Conservation (phyloP, 2,888 invertebrate genomes). For the Nemurella pictetii region DNA sequence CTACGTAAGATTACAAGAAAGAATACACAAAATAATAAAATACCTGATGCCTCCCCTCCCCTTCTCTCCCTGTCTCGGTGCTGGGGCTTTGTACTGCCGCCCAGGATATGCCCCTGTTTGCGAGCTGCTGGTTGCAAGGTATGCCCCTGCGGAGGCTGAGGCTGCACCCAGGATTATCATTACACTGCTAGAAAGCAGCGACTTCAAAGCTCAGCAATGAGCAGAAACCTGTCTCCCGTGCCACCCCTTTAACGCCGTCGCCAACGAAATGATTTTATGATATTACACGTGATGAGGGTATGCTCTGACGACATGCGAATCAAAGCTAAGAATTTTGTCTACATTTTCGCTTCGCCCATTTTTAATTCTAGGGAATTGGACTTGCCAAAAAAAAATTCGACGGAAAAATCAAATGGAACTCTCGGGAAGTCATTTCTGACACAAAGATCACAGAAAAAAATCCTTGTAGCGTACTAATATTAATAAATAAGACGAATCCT, state of each 20-base stretch:
- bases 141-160: not conserved
- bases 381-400: slow-evolving; percentile 4
- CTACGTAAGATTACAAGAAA: slow-evolving; percentile 28
- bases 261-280: too few species aligned
- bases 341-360: slow-evolving; percentile 6
- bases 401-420: slow-evolving; percentile 6
- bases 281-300: too few species aligned
- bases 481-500: not conserved
- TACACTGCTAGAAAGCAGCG: not conserved
- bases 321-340: not conserved
- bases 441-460: slow-evolving; percentile 10
- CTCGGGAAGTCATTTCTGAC: not conserved
- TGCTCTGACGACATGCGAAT: not conserved
- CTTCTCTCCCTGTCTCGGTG: not conserved
- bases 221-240: not conserved
- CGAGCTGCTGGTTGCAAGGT: not conserved
- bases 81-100: not conserved
- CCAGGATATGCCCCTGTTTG: not conserved
- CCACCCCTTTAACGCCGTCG: not conserved
- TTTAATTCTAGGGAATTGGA: slow-evolving; percentile 10
- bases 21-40: slow-evolving; percentile 31
- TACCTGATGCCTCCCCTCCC: not conserved
- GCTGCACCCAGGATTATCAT: not conserved
- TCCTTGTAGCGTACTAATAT: not conserved
- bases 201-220: not conserved